These are phyloP conservation scores for Aythya baeri DNA, from an alignment of 2,113 vertebrate genomes.

Conservation along the genomic window DNA sequence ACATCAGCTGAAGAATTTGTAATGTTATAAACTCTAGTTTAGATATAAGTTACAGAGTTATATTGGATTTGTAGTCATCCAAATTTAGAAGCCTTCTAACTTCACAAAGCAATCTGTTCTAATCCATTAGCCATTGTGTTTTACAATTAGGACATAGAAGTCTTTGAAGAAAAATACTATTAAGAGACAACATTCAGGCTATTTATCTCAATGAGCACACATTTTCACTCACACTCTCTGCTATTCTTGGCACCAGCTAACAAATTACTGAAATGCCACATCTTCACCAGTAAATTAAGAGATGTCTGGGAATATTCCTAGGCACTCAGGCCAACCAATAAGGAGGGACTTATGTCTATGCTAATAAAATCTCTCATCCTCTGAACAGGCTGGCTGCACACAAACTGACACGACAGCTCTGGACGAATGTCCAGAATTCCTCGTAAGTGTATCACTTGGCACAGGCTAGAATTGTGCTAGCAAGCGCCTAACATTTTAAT, in stretches of 20 bases:
- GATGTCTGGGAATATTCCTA: background rate
- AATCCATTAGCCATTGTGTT: background rate
- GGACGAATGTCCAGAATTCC: background rate
- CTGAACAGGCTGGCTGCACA: background rate
- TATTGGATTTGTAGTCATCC: background rate
- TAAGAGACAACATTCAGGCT: background rate
- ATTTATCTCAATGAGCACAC: background rate
- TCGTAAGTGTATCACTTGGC: background rate
- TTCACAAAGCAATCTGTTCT: background rate
- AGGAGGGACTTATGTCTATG: fast-evolving
- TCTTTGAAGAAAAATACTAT: background rate
- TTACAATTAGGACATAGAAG: background rate
- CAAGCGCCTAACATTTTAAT: background rate
- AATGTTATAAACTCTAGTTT: background rate
- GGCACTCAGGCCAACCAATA: background rate
- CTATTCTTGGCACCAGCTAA: background rate
- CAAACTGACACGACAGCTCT: background rate
- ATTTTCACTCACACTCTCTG: background rate
- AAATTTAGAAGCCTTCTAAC: background rate
- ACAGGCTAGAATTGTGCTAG: background rate
- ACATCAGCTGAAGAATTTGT: background rate
- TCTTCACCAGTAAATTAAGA: background rate
- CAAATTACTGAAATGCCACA: background rate
- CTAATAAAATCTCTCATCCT: background rate
- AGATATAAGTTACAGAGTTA: background rate